Conservation (phyloP, 2,797 vertebrate genomes). For the Melanotaenia parkinsoni region DNA sequence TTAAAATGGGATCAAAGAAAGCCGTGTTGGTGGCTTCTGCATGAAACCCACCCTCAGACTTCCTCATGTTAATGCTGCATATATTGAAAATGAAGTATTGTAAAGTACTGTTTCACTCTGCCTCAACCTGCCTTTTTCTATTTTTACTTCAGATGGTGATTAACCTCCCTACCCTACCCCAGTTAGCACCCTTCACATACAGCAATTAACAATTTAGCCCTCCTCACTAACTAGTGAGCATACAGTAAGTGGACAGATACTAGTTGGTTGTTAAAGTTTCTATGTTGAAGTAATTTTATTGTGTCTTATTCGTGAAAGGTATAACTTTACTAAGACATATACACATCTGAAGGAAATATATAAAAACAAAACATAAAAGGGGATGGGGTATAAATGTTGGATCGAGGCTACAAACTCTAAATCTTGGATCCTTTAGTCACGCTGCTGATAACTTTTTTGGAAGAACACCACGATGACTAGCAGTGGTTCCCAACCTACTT, state of each 20-base stretch:
- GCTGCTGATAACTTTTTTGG: no score
- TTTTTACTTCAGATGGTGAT: constrained; percentile 1
- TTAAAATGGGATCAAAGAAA: constrained; percentile 44
- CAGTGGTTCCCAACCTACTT: no score
- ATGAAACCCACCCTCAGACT: background rate
- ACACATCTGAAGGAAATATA: background rate
- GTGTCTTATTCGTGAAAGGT: background rate
- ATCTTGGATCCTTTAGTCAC: no score
- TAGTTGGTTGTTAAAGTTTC: background rate
- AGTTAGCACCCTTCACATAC: background rate
- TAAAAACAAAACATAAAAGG: no score
- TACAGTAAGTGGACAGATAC: background rate
- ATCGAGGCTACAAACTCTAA: no score
- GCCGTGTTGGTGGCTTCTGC: constrained; percentile 3
- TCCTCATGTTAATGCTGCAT: background rate
- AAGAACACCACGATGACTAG: no score
- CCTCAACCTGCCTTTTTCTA: constrained; percentile 5
- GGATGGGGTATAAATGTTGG: no score
- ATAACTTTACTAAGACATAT: background rate
- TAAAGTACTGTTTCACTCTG: background rate
- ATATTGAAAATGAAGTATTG: background rate
- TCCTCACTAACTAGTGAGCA: background rate
- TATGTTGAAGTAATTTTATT: background rate
- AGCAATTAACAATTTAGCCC: background rate
- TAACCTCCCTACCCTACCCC: background rate